Percentiles rank a stretch among this genome's conserved stretches.
phyloP scores from a whole-genome alignment of 2,797 vertebrate genomes.

The Hephaestus fuliginosus region DNA sequence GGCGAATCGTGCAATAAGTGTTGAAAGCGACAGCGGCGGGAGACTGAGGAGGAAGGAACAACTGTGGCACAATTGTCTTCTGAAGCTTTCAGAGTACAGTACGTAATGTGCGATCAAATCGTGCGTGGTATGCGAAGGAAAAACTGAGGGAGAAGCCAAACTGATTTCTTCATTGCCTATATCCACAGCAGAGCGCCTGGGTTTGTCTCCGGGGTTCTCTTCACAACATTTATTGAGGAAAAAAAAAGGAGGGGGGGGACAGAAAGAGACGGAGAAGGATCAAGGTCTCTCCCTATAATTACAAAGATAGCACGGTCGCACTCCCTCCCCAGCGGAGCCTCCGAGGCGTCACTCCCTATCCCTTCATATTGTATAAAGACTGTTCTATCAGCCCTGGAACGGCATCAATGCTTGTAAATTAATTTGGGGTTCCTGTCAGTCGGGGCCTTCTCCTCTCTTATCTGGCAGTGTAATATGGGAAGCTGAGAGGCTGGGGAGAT shows the following conservation, averaged over 20 bases:
- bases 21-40: constrained; percentile 59
- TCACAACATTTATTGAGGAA: constrained; percentile 56
- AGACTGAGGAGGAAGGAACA: constrained; percentile 51
- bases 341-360: constrained; percentile 74
- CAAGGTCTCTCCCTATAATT: constrained; percentile 79
- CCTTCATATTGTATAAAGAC: constrained; percentile 81
- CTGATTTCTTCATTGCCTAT: constrained; percentile 72
- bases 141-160: constrained; percentile 38
- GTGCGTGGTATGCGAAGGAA: constrained; percentile 22
- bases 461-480: constrained; percentile 80
- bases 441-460: constrained; percentile 78
- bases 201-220: constrained; percentile 55
- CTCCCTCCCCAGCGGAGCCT: constrained; percentile 67
- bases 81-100: constrained; percentile 1
- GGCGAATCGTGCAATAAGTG: constrained; percentile 63
- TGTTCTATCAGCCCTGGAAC: constrained; percentile 80
- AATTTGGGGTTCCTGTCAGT: constrained; percentile 84
- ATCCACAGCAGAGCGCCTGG: constrained; percentile 29
- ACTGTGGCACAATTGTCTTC: constrained; percentile 43
- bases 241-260: constrained; percentile 33
- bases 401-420: constrained; percentile 85
- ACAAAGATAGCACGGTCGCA: constrained; percentile 76
- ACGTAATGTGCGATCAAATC: constrained; percentile 34
- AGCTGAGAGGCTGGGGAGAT: constrained; percentile 85
- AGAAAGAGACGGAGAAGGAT: constrained; percentile 64